Evolutionary conservation across 2,113 vertebrate genomes (phyloP).

Genomic region (Pyrgilauda ruficollis): DNA sequence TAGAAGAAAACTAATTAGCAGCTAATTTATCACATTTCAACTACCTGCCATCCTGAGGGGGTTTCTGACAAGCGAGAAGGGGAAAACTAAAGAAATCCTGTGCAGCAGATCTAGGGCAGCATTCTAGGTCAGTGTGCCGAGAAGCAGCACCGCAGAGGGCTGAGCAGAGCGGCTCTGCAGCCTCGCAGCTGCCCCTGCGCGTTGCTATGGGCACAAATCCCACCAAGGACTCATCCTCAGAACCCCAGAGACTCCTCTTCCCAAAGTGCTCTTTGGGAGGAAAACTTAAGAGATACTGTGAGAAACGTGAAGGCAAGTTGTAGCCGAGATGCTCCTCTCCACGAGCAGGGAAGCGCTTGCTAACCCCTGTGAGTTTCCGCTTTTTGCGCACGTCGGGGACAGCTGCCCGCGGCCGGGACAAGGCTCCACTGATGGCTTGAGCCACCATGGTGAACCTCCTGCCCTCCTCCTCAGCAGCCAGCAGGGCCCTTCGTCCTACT

Average conservation of each 20-base stretch:
- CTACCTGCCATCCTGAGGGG: background rate
- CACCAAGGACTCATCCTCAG: background rate
- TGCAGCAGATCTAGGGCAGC: constrained; percentile 26
- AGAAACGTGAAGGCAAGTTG: background rate
- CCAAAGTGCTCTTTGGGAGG: background rate
- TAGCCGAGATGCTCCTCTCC: background rate
- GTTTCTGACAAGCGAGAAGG: background rate
- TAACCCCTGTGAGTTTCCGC: background rate
- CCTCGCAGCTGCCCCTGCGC: background rate
- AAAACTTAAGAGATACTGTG: background rate
- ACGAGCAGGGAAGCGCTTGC: background rate
- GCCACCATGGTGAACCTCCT: background rate
- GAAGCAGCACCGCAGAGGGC: background rate
- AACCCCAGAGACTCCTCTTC: background rate
- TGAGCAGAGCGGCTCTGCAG: background rate
- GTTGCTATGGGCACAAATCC: constrained; percentile 21
- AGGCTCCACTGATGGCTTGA: background rate
- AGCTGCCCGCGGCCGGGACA: rapidly evolving
- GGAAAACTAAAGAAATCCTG: background rate
- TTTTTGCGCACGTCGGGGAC: rapidly evolving
- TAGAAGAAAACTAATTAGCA: constrained; percentile 39
- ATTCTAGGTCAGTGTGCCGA: constrained; percentile 44
- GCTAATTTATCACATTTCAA: background rate
- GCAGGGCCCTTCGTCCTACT: background rate
- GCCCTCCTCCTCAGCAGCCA: background rate